Conservation (phyloP, 2,113 vertebrate species). For the Platycercus adscitus region DNA sequence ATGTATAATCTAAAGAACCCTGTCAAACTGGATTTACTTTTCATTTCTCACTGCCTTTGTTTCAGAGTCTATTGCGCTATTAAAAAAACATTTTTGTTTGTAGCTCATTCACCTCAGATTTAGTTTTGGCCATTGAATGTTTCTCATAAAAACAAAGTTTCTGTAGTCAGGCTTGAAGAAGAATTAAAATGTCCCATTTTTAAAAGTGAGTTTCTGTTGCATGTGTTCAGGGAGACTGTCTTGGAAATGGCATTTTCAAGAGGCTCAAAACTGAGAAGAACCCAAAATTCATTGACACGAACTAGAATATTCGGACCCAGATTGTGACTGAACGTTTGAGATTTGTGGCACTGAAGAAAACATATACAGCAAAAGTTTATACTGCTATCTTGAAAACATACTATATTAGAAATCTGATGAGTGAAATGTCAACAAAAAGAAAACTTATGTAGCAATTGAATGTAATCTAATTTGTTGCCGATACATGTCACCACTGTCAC, state of each 20-base stretch:
- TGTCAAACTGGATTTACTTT: neutral
- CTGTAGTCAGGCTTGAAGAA: neutral
- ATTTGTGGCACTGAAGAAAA: neutral
- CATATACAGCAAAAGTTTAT: neutral
- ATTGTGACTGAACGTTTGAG: neutral
- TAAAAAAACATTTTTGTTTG: neutral
- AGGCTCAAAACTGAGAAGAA: neutral
- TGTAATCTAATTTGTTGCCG: neutral
- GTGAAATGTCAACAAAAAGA: neutral
- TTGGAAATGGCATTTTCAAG: neutral
- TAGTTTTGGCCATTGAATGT: rapidly evolving
- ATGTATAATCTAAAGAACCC: neutral
- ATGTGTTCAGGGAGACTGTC: neutral
- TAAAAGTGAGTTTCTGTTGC: neutral
- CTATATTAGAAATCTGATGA: neutral
- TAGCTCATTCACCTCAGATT: neutral
- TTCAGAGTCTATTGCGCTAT: neutral
- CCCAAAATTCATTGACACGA: neutral
- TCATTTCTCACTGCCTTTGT: neutral
- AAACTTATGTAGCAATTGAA: neutral
- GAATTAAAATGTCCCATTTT: neutral
- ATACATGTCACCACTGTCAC: rapidly evolving
- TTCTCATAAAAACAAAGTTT: neutral
- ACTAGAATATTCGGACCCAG: neutral
- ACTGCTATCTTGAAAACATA: neutral